A percentile compares a stretch with the other conserved stretches of the same genome.
phyloP scores from a whole-genome alignment of 1,140 invertebrate genomes.

The Meloidogyne floridensis region DNA sequence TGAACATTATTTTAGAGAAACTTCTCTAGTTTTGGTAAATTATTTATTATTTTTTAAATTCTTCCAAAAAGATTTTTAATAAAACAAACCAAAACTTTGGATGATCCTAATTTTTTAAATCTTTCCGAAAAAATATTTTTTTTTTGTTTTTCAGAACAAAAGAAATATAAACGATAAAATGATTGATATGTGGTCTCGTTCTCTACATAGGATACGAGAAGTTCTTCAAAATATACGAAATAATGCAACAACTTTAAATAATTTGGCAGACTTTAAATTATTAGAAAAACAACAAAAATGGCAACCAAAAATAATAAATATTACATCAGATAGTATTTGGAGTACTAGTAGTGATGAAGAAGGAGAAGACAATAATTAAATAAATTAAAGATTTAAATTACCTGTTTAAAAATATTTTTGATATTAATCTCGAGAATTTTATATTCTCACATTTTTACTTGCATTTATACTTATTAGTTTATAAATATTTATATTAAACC shows the following conservation, averaged over 20 bases:
- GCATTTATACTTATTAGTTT: neutral
- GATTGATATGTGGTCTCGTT: conserved; percentile 16
- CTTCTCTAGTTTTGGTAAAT: neutral
- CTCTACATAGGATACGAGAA: conserved; percentile 23
- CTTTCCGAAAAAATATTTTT: no score
- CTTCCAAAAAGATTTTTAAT: no score
- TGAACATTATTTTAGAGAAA: neutral
- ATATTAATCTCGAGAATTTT: neutral
- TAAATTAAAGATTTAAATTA: neutral
- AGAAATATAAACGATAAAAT: conserved; percentile 26
- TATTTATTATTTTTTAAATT: neutral
- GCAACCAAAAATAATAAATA: neutral
- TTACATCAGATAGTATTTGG: neutral
- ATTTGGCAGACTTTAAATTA: neutral
- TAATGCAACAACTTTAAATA: neutral
- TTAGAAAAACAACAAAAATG: neutral
- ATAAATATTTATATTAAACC: no score
- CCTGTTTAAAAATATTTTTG: neutral
- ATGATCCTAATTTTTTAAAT: no score
- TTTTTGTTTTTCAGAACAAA: neutral
- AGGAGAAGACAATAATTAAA: neutral
- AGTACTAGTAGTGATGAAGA: neutral
- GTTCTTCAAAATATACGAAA: neutral
- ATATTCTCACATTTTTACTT: neutral
- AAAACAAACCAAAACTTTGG: no score